Conservation (phyloP, 2,113 vertebrate genomes). For the Epinephelus cyanopodus region DNA sequence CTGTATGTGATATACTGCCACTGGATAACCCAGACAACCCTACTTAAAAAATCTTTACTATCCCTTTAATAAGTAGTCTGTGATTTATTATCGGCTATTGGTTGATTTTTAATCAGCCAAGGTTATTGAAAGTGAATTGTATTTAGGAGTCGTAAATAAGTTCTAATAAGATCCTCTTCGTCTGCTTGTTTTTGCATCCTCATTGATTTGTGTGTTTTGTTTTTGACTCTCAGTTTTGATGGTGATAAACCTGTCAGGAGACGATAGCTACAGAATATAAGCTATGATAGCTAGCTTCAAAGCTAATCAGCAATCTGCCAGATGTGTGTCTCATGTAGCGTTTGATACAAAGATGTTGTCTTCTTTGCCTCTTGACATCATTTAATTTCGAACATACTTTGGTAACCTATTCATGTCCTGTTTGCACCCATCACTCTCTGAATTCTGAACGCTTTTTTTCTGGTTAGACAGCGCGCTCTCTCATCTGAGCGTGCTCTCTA, state of each 20-base stretch:
- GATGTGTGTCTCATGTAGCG: background rate
- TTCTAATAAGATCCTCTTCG: background rate
- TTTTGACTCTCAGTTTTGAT: conserved; percentile 37
- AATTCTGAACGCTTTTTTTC: conserved; percentile 44
- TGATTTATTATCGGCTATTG: background rate
- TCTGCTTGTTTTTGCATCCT: background rate
- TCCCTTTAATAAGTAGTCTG: background rate
- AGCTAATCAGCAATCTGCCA: conserved; percentile 18
- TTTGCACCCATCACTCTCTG: conserved; percentile 24
- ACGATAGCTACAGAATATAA: background rate
- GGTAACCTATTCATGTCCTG: conserved; percentile 31
- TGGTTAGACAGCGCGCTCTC: conserved; percentile 34
- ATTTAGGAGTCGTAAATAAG: conserved; percentile 4
- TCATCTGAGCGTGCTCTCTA: conserved; percentile 45
- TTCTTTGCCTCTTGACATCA: conserved; percentile 46
- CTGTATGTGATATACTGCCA: no score
- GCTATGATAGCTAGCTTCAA: conserved; percentile 27
- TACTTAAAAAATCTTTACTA: no score
- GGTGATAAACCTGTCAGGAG: conserved; percentile 19
- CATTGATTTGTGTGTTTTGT: conserved; percentile 14
- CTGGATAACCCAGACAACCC: no score
- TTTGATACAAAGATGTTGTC: conserved; percentile 47
- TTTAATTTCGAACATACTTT: conserved; percentile 50
- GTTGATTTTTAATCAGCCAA: conserved; percentile 7
- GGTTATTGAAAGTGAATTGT: conserved; percentile 10